Base-by-base conservation (phyloP, 2,113 vertebrate species). In the Xenopus laevis region DNA sequence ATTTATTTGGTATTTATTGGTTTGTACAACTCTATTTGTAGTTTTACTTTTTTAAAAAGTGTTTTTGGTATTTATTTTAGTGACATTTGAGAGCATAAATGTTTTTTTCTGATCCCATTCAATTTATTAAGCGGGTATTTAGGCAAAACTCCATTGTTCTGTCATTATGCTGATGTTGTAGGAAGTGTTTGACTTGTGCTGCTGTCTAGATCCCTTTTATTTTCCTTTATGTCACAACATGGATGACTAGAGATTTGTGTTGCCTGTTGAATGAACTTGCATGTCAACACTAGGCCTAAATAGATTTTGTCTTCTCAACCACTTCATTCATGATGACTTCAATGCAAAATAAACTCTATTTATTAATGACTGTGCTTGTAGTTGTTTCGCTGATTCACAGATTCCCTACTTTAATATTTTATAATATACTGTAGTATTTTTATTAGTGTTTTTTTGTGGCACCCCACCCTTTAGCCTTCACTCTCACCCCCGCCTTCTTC, bases 201-300 rank as follows among this genome's bases (percentile, higher is more conserved):
- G 92, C 88, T 90, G 86, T 92, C 89, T 87, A 88, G 89, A 87
- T 86, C 89, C 11, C 93, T 86, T 86, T 86, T 91, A 64, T 50
- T 50, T 50, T 0, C 11, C 11, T 50, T 50, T 50, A 87, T 93
- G 93, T 93, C 88, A 87, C 93, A 89, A 86, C 87, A 87, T 90
- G 92, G 92, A 94, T 94, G 94, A 92, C 89, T 93, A 91, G 90
- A 88, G 87, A 91, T 95, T 95, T 92, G 92, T 94, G 94, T 94
- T 90, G 91, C 83, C 93, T 94, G 95, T 98, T 96, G 91, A 91
- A 93, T 95, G 93, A 94, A 93, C 89, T 89, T 96, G 96, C 96
- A 98, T 97, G 96, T 96, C 93, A 94, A 87, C 88, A 91, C 91
- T 95, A 94, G 92, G 91, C 95, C 92, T 92, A 91, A 89, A 88